Evolutionary conservation across 2,888 invertebrate species (phyloP).

Genomic region (Aproaerema taeniolella): DNA sequence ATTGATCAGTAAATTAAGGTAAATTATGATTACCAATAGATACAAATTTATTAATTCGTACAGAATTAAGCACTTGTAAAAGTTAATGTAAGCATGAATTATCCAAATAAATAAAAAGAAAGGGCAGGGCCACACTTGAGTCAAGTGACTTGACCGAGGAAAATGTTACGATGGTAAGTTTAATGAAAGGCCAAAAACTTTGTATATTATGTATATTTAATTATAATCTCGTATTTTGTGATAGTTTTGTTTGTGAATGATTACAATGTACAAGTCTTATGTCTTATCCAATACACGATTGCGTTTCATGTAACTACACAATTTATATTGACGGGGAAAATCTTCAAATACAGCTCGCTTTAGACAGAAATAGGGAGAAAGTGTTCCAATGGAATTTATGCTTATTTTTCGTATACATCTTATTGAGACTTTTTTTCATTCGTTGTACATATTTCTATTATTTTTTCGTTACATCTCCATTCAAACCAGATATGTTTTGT

Average conservation of each 20-base stretch:
- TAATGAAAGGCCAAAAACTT: constrained; percentile 38
- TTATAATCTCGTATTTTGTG: constrained; percentile 64
- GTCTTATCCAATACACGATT: constrained; percentile 58
- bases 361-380: constrained; percentile 44
- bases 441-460: constrained; percentile 45
- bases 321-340: constrained; percentile 50
- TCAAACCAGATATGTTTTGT: constrained; percentile 66
- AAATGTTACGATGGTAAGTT: no score
- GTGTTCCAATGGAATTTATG: constrained; percentile 35
- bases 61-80: no score
- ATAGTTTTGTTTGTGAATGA: constrained; percentile 60
- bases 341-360: constrained; percentile 44
- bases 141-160: no score
- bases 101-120: no score
- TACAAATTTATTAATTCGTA: no score
- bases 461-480: no score
- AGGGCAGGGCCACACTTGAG: no score
- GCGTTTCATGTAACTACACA: constrained; percentile 52
- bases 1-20: no score
- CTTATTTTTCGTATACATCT: constrained; percentile 64
- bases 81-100: no score
- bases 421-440: constrained; percentile 35
- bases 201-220: constrained; percentile 26
- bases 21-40: no score
- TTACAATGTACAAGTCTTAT: constrained; percentile 70